Evolutionary conservation across 1,140 invertebrate species (phyloP).

Genomic region (Bradynema listronoti): DNA sequence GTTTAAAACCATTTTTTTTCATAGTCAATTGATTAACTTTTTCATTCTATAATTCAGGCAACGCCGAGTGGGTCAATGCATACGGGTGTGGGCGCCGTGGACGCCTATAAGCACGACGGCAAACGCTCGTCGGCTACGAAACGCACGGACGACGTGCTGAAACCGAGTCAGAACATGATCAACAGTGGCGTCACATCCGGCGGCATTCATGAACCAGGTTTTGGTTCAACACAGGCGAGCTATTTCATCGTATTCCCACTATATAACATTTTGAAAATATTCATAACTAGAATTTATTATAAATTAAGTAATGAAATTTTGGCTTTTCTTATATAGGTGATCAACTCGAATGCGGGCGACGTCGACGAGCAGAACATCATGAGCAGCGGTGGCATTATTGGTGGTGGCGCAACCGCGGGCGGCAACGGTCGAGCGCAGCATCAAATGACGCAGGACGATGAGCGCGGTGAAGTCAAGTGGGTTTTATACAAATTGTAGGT

Average conservation of each 20-base stretch:
- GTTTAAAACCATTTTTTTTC: background rate
- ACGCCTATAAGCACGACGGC: conserved; percentile 13
- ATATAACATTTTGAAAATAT: conserved; percentile 9
- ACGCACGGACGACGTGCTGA: conserved; percentile 35
- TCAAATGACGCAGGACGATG: conserved; percentile 35
- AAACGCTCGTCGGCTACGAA: conserved; percentile 38
- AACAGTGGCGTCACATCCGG: conserved; percentile 21
- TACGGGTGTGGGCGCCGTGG: conserved; percentile 24
- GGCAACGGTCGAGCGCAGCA: conserved; percentile 17
- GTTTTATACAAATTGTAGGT: conserved; percentile 20
- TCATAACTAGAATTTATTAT: background rate
- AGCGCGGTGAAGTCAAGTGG: conserved; percentile 51
- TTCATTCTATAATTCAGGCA: conserved; percentile 33
- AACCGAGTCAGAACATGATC: conserved; percentile 16
- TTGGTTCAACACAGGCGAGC: conserved; percentile 49
- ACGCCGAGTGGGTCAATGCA: conserved; percentile 56
- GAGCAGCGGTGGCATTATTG: background rate
- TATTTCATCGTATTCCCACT: too few species aligned
- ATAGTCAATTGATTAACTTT: conserved; percentile 3
- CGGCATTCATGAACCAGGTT: conserved; percentile 33
- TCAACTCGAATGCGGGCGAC: conserved; percentile 54
- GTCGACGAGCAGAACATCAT: conserved; percentile 33
- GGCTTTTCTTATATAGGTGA: conserved; percentile 35
- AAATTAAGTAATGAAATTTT: background rate
- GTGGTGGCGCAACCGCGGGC: background rate